phyloP scores from a whole-genome alignment of 2,113 vertebrate genomes.

The Archilochus colubris region DNA sequence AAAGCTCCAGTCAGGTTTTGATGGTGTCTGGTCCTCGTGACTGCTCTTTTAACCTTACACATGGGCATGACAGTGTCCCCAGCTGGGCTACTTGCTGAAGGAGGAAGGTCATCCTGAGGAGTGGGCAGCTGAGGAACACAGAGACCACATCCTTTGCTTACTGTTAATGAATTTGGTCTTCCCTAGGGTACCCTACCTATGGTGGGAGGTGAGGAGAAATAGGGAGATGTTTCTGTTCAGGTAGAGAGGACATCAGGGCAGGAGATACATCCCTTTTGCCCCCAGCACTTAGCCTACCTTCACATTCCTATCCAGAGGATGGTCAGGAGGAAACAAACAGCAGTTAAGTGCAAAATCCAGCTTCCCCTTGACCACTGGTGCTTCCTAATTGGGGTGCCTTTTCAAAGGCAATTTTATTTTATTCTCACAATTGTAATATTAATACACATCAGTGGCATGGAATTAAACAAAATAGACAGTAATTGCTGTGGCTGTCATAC shows the following conservation, averaged over 20 bases:
- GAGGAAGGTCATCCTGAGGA: neutral
- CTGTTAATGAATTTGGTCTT: neutral
- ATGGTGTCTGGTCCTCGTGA: neutral
- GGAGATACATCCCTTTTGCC: neutral
- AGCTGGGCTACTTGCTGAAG: neutral
- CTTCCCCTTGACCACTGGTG: neutral
- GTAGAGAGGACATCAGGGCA: neutral
- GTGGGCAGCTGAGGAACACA: neutral
- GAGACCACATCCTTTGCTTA: neutral
- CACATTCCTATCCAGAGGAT: neutral
- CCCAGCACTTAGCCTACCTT: neutral
- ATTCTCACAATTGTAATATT: constrained; percentile 6
- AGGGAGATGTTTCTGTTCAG: neutral
- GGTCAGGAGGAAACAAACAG: neutral
- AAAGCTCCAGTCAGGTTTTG: neutral
- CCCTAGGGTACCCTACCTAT: neutral
- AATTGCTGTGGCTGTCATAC: constrained; percentile 40
- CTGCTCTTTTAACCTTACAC: neutral
- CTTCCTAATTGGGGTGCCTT: neutral
- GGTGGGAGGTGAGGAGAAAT: neutral
- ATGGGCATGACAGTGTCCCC: neutral
- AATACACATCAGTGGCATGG: neutral
- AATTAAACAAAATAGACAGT: constrained; percentile 51
- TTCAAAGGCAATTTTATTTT: neutral
- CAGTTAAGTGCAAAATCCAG: neutral